Evolutionary conservation across 2,113 vertebrate species (phyloP), one percentile per base, ranked within the genome.

Genomic region (Prochilodus magdalenae): DNA sequence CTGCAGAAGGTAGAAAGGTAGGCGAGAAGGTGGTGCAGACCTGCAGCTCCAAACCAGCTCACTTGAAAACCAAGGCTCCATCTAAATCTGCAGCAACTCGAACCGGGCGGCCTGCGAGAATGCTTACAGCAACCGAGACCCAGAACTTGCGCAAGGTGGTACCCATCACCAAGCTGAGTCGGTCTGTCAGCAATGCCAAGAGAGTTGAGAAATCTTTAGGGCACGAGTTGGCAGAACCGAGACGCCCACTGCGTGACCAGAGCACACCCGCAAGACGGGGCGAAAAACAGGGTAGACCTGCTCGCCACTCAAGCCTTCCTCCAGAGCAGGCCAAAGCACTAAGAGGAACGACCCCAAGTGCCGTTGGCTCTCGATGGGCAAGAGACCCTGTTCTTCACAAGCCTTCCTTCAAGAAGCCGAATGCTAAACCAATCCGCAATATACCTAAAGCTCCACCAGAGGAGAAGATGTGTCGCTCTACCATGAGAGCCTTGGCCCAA

Each of bases 131-230:
- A 83, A 94, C 92, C 0, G 97, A 99, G 89, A 96, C 87, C 22
- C 95, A 96, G 85, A 94, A 92, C 47, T 94, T 99, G 94, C 94
- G 97, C 66, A 98, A 97, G 81, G 96, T 98, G 1, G 95, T 99
- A 29, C 97, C 97, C 65, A 96, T 99, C 78, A 94, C 93, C 81
- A 95, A 94, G 79, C 88, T 92, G 2, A 92, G 85, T 79, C 92
- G 94, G 81, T 86, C 92, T 0, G 74, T 87, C 0, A 94, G 90
- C 73, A 89, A 60, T 20, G 1, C 88, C 53, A 97, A 93, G 87
- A 91, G 91, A 69, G 74, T 88, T 0, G 96, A 96, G 85, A 94
- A 91, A 66, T 84, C 84, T 0, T 13, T 84, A 0, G 73, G 59
- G 5, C 89, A 92, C 8, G 95, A 96, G 8, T 69, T 83, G 0